Percentiles rank a stretch among this genome's conserved stretches.
phyloP scores from a whole-genome alignment of 2,113 vertebrate genomes.

The Sminthopsis crassicaudata region DNA sequence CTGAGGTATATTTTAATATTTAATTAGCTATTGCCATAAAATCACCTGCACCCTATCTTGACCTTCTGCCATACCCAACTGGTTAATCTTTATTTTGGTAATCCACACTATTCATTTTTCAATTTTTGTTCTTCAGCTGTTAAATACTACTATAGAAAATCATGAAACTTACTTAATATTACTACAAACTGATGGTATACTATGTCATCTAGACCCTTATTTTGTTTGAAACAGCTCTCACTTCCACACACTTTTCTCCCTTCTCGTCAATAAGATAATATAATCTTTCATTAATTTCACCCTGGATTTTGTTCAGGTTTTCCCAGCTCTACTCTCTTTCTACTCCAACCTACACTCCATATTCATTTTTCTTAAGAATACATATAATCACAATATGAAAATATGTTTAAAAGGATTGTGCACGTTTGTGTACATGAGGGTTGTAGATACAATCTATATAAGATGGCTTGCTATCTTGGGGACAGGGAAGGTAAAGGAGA shows the following conservation, averaged over 20 bases:
- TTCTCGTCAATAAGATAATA: neutral
- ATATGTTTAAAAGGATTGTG: too few species aligned
- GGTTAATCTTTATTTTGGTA: neutral
- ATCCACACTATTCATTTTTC: neutral
- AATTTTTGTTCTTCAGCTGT: neutral
- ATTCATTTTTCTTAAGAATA: neutral
- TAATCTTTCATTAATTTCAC: neutral
- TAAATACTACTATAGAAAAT: neutral
- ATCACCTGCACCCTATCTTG: neutral
- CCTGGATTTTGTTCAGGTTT: neutral
- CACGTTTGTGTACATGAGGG: too few species aligned
- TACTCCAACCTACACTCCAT: neutral
- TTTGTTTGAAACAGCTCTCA: neutral
- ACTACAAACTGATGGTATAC: neutral
- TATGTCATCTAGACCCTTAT: neutral
- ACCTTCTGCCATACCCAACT: neutral
- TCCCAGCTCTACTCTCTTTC: neutral
- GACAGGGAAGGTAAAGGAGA: too few species aligned
- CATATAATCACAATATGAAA: neutral
- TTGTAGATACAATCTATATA: too few species aligned
- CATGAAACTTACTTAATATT: neutral
- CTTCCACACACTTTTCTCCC: neutral
- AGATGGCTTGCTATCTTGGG: too few species aligned
- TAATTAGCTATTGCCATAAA: neutral
- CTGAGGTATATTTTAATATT: neutral